These are phyloP conservation scores for Jacana jacana DNA, from an alignment of 2,113 vertebrate species.

Conservation along the genomic window DNA sequence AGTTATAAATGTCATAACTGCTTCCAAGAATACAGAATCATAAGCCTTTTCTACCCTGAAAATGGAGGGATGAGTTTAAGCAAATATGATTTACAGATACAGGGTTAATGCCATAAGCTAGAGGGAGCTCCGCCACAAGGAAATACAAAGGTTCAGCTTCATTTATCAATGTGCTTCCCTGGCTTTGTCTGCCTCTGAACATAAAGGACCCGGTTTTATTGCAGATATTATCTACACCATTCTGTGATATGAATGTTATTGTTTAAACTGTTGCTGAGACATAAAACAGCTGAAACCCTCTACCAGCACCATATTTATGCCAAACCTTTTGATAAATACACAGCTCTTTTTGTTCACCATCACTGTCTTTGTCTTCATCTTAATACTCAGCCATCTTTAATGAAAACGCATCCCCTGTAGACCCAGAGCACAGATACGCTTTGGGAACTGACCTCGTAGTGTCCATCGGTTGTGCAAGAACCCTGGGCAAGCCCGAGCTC, in stretches of 20 bases:
- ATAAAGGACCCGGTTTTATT: slow-evolving; percentile 68
- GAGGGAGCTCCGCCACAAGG: slow-evolving; percentile 67
- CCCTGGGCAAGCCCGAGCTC: neutral
- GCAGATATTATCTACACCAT: slow-evolving; percentile 71
- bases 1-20: slow-evolving; percentile 32
- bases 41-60: neutral
- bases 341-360: slow-evolving; percentile 29
- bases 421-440: neutral
- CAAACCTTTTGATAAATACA: slow-evolving; percentile 58
- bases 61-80: slow-evolving; percentile 11
- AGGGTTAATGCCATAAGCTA: slow-evolving; percentile 45
- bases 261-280: slow-evolving; percentile 66
- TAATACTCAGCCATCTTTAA: slow-evolving; percentile 57
- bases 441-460: neutral
- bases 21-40: neutral
- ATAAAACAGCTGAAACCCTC: slow-evolving; percentile 58
- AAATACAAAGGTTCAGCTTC: slow-evolving; percentile 31
- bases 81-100: slow-evolving; percentile 9
- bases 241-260: slow-evolving; percentile 71
- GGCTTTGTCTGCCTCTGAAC: slow-evolving; percentile 68
- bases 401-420: slow-evolving; percentile 30
- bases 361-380: slow-evolving; percentile 57
- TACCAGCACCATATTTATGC: slow-evolving; percentile 40
- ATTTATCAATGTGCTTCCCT: slow-evolving; percentile 49
- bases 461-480: neutral